phyloP scores from a whole-genome alignment of 1,140 invertebrate genomes.

The Aplysia californica region DNA sequence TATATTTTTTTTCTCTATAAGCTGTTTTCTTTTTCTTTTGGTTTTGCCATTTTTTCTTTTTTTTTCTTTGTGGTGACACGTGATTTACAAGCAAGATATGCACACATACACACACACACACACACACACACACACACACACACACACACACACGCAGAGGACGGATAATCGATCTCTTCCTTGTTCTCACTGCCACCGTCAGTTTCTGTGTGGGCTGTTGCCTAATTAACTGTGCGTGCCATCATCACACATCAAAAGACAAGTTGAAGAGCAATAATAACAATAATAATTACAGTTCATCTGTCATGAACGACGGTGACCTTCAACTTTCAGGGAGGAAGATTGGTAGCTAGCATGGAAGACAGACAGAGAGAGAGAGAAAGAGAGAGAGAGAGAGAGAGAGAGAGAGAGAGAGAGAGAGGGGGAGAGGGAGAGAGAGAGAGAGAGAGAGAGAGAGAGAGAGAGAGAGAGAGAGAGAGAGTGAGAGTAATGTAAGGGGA shows the following conservation, averaged over 20 bases:
- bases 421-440: neutral
- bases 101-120: too few species aligned
- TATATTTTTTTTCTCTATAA: too few species aligned
- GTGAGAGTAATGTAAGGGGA: neutral
- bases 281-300: neutral
- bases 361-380: slow-evolving; percentile 1
- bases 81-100: too few species aligned
- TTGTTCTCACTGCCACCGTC: neutral
- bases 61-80: too few species aligned
- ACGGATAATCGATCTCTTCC: too few species aligned
- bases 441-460: neutral
- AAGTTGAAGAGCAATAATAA: neutral
- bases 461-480: neutral
- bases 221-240: neutral
- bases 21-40: too few species aligned
- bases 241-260: neutral
- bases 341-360: neutral
- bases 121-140: too few species aligned
- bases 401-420: neutral
- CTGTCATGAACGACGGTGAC: neutral
- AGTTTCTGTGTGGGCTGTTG: neutral
- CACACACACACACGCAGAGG: too few species aligned
- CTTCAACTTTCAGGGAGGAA: neutral
- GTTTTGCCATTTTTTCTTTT: too few species aligned
- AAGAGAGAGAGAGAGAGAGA: neutral